Conservation (phyloP, 2,888 invertebrate species). For the Athetis lepigone region DNA sequence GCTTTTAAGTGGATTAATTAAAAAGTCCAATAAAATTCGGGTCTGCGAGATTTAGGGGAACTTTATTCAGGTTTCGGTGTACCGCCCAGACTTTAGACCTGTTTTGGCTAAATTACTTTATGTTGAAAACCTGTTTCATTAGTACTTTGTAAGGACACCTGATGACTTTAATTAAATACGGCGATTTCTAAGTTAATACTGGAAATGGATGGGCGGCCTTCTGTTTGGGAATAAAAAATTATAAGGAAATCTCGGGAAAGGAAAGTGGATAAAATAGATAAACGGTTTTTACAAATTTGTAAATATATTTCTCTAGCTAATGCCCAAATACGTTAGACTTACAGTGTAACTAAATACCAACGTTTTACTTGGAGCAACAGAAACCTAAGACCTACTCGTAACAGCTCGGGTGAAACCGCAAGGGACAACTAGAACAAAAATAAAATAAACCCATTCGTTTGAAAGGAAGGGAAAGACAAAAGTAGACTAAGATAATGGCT, state of each 20-base stretch:
- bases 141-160: constrained; percentile 11
- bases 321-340: too few relatives aligned
- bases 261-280: too few relatives aligned
- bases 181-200: constrained; percentile 6
- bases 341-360: too few relatives aligned
- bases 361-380: too few relatives aligned
- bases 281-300: too few relatives aligned
- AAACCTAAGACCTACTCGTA: too few relatives aligned
- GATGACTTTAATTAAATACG: constrained; percentile 16
- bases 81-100: constrained; percentile 28
- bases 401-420: too few relatives aligned
- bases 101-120: constrained; percentile 46
- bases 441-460: too few relatives aligned
- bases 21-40: constrained; percentile 63
- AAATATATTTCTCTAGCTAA: too few relatives aligned
- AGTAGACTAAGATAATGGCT: not conserved
- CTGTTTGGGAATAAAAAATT: not conserved
- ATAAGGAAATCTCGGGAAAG: not conserved
- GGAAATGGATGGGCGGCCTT: not conserved
- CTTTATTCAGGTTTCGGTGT: constrained; percentile 40
- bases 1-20: constrained; percentile 64
- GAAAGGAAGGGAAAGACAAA: too few relatives aligned
- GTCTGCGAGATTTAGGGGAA: constrained; percentile 50
- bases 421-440: too few relatives aligned
- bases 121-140: constrained; percentile 31